Evolutionary conservation across 2,888 invertebrate species (phyloP).

Genomic region (Dryadula phaetusa): DNA sequence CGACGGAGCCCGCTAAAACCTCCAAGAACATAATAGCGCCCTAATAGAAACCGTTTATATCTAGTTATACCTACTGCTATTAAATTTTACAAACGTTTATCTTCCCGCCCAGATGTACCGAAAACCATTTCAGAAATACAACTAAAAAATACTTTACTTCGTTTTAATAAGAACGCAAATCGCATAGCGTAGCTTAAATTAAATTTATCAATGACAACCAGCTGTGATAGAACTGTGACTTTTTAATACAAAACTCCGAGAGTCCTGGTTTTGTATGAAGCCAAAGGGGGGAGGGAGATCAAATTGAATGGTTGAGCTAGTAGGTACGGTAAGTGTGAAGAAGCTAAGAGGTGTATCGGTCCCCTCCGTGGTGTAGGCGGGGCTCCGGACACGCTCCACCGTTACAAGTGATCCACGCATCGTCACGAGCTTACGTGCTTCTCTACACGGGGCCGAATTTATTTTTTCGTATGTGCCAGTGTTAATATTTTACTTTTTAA

Average conservation of each 20-base stretch:
- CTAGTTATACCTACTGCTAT: conserved; percentile 61
- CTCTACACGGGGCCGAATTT: conserved; percentile 47
- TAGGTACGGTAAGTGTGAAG: conserved; percentile 81
- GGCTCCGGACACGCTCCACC: conserved; percentile 64
- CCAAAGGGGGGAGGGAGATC: conserved; percentile 58
- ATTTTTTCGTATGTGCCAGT: conserved; percentile 42
- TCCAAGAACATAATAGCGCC: conserved; percentile 45
- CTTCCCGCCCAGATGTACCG: conserved; percentile 74
- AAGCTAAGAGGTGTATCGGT: conserved; percentile 80
- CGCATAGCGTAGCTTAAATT: conserved; percentile 48
- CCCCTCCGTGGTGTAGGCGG: conserved; percentile 73
- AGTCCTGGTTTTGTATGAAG: conserved; percentile 12
- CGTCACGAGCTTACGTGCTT: conserved; percentile 73
- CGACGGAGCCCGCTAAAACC: conserved; percentile 35
- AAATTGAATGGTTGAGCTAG: conserved; percentile 65
- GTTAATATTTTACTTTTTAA: conserved; percentile 32
- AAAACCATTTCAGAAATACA: conserved; percentile 52
- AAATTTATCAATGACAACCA: conserved; percentile 55
- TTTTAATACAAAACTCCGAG: conserved; percentile 36
- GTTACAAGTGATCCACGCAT: conserved; percentile 73
- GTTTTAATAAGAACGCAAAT: conserved; percentile 49
- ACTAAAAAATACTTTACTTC: conserved; percentile 43
- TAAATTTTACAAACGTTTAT: conserved; percentile 64
- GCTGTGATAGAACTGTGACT: conserved; percentile 53
- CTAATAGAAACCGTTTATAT: conserved; percentile 54